Conservation (phyloP, 1,140 invertebrate genomes). For the Parasteatoda tepidariorum region DNA sequence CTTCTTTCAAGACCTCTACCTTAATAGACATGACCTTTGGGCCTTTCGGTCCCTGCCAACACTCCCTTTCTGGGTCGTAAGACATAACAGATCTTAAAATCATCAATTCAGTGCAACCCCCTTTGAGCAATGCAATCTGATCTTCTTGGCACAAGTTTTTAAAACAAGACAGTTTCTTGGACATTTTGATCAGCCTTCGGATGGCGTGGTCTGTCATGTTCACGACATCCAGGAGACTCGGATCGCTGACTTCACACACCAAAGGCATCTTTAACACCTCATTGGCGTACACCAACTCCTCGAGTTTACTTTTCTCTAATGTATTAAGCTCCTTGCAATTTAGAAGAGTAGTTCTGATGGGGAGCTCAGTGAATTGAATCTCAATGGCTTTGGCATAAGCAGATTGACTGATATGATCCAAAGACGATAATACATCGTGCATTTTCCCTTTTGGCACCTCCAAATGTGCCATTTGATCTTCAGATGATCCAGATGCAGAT, state of each 20-base stretch:
- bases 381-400: slow-evolving; percentile 80
- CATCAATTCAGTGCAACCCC: slow-evolving; percentile 92
- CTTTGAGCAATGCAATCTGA: slow-evolving; percentile 89
- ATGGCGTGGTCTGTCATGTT: slow-evolving; percentile 93
- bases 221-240: slow-evolving; percentile 80
- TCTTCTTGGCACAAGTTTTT: slow-evolving; percentile 92
- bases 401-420: background rate
- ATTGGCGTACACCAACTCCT: slow-evolving; percentile 85
- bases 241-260: slow-evolving; percentile 32
- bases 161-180: slow-evolving; percentile 88
- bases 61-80: slow-evolving; percentile 85
- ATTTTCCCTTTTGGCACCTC: slow-evolving; percentile 2
- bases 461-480: background rate
- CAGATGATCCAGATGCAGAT: background rate
- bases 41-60: slow-evolving; percentile 77
- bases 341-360: slow-evolving; percentile 39
- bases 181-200: slow-evolving; percentile 89
- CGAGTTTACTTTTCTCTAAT: slow-evolving; percentile 82
- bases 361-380: slow-evolving; percentile 80
- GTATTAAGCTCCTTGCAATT: slow-evolving; percentile 81
- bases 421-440: background rate
- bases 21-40: slow-evolving; percentile 73
- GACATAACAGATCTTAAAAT: slow-evolving; percentile 87
- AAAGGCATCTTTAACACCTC: slow-evolving; percentile 83
- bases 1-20: slow-evolving; percentile 86